Evolutionary conservation across 2,888 invertebrate genomes (phyloP), one percentile per base, ranked within the genome.

Genomic region (Dusona sp.): DNA sequence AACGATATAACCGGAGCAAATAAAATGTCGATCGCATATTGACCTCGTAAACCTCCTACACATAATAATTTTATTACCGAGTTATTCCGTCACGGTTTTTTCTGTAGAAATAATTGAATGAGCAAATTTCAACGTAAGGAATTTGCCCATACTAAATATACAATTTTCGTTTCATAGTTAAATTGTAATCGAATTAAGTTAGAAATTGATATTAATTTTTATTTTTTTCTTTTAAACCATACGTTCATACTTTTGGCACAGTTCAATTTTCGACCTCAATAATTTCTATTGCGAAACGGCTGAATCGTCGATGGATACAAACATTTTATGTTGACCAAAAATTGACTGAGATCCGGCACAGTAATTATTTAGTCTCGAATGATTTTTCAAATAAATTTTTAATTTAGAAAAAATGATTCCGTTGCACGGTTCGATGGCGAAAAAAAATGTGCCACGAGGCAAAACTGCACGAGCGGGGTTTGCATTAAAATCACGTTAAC

Each of bases 401-500:
- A 61, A 29, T 16, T 29, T 29, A 29, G 29, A 29, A 61, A 29
- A 29, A 61, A 61, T 29, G 0, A 61, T 29, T 61, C 29, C 16
- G 11, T 11, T 61, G 61, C 29, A 61, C 61, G 61, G 29, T 61
- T 61, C 29, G 16, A 6, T 29, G 29, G 29, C 16, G 7, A 61
- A 61, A 61, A 11, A 61, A 61, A 61, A 29, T 61, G 29, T 61
- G 61, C 29, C 61, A 61, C 29, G 61, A 61, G 16, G 61, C 61
- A 16, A 57, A 25, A 51, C n/a, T 73, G 54, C 54, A 61, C 29
- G 54, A 16, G 33, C 3, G n/a, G 25, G 25, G 38, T 42, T 74
- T 73, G 45, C 73, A 80, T 73, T 70, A 80, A 80, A 80, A 65
- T 80, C 65, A 29, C 80, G 36, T 80, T 73, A 80, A 65, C 25